These are phyloP conservation scores for Trichonephila inaurata DNA, from an alignment of 1,140 invertebrate species.

Conservation along the genomic window DNA sequence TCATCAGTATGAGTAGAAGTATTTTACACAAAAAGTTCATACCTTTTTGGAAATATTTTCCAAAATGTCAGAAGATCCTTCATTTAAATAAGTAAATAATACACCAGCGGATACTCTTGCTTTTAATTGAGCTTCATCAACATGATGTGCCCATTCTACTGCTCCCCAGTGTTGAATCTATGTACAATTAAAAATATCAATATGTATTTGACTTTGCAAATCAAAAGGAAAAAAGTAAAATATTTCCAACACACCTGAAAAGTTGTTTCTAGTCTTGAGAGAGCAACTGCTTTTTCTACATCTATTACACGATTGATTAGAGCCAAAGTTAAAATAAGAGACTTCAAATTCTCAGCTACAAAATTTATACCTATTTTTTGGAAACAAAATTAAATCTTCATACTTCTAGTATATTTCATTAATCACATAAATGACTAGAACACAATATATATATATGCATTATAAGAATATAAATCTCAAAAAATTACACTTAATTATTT, in stretches of 20 bases:
- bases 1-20: too few species aligned
- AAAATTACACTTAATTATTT: too few species aligned
- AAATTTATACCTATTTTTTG: conserved; percentile 66
- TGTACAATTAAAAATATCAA: not conserved
- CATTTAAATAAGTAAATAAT: conserved; percentile 73
- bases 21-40: not conserved
- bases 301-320: conserved; percentile 62
- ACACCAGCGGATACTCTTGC: conserved; percentile 67
- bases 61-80: conserved; percentile 41
- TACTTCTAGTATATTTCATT: not conserved
- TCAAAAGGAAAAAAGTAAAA: not conserved
- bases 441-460: too few species aligned
- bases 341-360: conserved; percentile 72
- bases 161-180: conserved; percentile 70
- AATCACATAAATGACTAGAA: too few species aligned
- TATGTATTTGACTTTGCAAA: not conserved
- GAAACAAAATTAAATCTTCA: not conserved
- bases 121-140: conserved; percentile 68
- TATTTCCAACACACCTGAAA: conserved; percentile 67
- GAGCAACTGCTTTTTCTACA: conserved; percentile 63
- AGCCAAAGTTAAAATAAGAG: conserved; percentile 73
- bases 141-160: conserved; percentile 70
- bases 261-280: conserved; percentile 68
- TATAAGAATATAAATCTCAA: too few species aligned
- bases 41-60: conserved; percentile 19